Evolutionary conservation across 1,140 invertebrate genomes (phyloP).

Genomic region (Heliothis virescens): DNA sequence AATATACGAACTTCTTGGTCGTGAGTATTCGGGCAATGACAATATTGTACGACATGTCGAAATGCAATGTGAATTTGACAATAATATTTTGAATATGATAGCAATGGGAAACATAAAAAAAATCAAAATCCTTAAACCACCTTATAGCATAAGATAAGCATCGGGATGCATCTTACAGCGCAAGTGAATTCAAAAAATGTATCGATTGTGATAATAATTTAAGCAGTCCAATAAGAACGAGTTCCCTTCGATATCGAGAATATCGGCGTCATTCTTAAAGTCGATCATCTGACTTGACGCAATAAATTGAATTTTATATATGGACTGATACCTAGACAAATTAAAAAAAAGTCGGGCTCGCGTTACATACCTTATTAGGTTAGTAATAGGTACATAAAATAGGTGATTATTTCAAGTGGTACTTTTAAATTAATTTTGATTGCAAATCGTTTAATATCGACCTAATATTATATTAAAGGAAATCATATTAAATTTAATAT

Average conservation of each 20-base stretch:
- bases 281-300: neutral
- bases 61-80: neutral
- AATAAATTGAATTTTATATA: conserved; percentile 16
- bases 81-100: neutral
- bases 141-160: neutral
- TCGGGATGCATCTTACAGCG: neutral
- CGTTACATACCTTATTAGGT: no score
- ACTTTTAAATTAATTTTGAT: no score
- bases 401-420: no score
- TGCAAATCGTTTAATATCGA: no score
- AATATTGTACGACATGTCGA: neutral
- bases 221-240: neutral
- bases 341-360: neutral
- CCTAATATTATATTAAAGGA: no score
- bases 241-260: conserved; percentile 2
- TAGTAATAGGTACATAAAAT: no score
- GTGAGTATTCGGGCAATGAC: no score
- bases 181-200: neutral
- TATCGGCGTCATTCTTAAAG: neutral
- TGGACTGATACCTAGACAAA: neutral
- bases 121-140: neutral
- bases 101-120: neutral
- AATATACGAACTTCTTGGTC: neutral
- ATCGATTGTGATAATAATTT: conserved; percentile 11
- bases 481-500: no score